Evolutionary conservation across 1,140 invertebrate species (phyloP).

Genomic region (Pachypsylla venusta): DNA sequence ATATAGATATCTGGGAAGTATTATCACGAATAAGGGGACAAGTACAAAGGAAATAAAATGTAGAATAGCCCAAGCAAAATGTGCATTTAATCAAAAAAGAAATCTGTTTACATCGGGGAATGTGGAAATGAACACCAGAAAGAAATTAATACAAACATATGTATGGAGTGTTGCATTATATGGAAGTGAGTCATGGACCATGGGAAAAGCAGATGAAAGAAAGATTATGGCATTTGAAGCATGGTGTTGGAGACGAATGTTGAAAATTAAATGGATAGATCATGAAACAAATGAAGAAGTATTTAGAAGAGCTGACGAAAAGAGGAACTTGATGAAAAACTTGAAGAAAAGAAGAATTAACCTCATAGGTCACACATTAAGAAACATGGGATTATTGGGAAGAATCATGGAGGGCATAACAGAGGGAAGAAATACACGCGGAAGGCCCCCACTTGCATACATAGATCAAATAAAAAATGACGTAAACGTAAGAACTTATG

Average conservation of each 20-base stretch:
- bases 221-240: constrained; percentile 24
- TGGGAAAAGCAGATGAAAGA: constrained; percentile 17
- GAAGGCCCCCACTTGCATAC: constrained; percentile 10
- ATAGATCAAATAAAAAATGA: constrained; percentile 11
- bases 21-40: constrained; percentile 8
- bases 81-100: constrained; percentile 11
- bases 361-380: constrained; percentile 7
- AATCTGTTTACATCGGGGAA: constrained; percentile 2
- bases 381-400: not conserved
- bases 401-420: constrained; percentile 6
- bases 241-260: constrained; percentile 23
- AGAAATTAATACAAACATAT: not conserved
- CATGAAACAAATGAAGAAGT: constrained; percentile 11
- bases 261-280: constrained; percentile 14
- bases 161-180: constrained; percentile 14
- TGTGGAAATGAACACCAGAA: not conserved
- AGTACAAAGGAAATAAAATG: constrained; percentile 8
- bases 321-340: constrained; percentile 12
- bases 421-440: constrained; percentile 5
- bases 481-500: too few species aligned
- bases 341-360: constrained; percentile 13
- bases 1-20: constrained; percentile 8
- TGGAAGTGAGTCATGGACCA: constrained; percentile 22
- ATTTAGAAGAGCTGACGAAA: constrained; percentile 8
- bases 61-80: constrained; percentile 1